A percentile compares a stretch with the other conserved stretches of the same genome.
phyloP scores from a whole-genome alignment of 2,113 vertebrate genomes.

The Zeus faber region DNA sequence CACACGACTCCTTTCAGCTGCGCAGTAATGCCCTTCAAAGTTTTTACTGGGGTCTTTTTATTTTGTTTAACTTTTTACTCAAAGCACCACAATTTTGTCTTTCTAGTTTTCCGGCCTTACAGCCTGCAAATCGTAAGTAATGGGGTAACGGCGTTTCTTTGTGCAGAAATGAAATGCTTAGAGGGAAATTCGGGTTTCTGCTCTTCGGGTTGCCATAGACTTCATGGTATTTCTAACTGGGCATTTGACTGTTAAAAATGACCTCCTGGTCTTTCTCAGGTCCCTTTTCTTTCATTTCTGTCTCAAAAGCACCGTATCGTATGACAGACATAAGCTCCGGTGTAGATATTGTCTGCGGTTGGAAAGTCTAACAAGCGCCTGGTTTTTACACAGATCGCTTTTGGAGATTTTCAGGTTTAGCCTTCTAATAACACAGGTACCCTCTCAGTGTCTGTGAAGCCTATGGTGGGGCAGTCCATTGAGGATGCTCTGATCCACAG shows the following conservation, averaged over 20 bases:
- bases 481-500: no score
- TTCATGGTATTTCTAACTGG: conserved; percentile 23
- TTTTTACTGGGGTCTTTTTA: no score
- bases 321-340: conserved; percentile 23
- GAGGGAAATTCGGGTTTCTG: conserved; percentile 9
- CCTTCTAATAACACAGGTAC: no score
- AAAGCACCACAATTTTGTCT: no score
- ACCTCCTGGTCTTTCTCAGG: conserved; percentile 50
- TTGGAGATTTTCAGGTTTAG: no score
- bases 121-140: no score
- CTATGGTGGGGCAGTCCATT: no score
- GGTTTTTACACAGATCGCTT: conserved; percentile 43
- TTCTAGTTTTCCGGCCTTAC: no score
- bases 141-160: not conserved
- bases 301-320: conserved; percentile 27
- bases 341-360: conserved; percentile 20
- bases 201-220: conserved; percentile 8
- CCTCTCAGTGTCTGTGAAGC: no score
- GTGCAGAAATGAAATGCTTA: not conserved
- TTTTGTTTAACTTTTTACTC: no score
- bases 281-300: conserved; percentile 25
- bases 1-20: no score
- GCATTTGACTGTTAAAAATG: conserved; percentile 2
- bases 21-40: no score
- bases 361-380: conserved; percentile 51